These are phyloP conservation scores for Gobiocypris rarus DNA, from an alignment of 2,113 vertebrate species.

Conservation along the genomic window DNA sequence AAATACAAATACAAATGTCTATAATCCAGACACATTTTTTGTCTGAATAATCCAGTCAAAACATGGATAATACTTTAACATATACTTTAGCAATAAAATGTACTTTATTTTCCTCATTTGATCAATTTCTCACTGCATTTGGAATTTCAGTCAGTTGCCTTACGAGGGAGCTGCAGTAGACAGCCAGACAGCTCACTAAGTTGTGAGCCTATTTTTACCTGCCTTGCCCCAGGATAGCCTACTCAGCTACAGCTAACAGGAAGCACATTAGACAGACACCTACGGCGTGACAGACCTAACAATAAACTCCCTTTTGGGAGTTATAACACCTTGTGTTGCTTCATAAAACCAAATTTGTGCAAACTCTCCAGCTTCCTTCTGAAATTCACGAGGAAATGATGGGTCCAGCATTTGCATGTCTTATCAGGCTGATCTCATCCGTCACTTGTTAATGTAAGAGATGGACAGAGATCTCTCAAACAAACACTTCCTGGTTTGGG, in stretches of 20 bases:
- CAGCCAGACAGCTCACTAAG: neutral
- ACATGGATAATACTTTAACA: no score
- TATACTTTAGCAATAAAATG: neutral
- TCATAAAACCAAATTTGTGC: neutral
- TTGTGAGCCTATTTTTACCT: neutral
- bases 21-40: no score
- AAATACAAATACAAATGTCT: no score
- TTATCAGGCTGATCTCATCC: conserved; percentile 30
- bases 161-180: neutral
- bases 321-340: neutral
- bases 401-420: neutral
- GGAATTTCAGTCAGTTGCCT: neutral
- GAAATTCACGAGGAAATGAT: neutral
- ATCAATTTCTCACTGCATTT: neutral
- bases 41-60: no score
- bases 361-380: neutral
- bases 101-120: neutral
- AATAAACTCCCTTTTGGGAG: neutral
- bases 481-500: conserved; percentile 19
- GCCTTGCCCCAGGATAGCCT: conserved; percentile 26
- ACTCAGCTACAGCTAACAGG: conserved; percentile 11
- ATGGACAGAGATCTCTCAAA: neutral
- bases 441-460: neutral
- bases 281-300: neutral
- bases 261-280: conserved; percentile 1